Conservation (phyloP, 2,113 vertebrate species). For the Aphelocoma coerulescens region DNA sequence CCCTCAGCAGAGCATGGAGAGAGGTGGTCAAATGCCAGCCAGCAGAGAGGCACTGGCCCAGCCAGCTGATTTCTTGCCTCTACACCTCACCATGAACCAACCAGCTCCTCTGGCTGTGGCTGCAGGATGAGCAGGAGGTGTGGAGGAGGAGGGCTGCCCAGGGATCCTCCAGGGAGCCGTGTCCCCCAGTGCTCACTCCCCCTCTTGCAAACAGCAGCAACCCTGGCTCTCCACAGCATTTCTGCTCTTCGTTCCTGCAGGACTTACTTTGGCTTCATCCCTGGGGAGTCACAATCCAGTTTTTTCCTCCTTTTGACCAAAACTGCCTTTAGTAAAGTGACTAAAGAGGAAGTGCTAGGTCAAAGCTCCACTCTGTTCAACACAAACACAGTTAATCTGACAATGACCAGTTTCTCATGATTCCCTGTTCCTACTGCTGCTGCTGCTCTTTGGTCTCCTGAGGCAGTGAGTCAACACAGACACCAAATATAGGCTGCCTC, state of each 20-base stretch:
- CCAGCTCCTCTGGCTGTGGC: background rate
- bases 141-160: background rate
- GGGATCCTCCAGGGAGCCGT: background rate
- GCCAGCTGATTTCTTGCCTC: background rate
- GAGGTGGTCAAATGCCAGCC: background rate
- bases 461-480: background rate
- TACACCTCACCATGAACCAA: background rate
- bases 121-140: background rate
- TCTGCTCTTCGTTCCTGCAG: background rate
- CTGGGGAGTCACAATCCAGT: background rate
- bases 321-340: background rate
- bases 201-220: background rate
- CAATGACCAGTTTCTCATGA: background rate
- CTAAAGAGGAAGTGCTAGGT: background rate
- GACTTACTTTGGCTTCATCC: background rate
- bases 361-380: background rate
- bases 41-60: background rate
- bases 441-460: background rate
- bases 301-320: background rate
- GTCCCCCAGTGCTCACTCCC: background rate
- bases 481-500: background rate
- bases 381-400: background rate
- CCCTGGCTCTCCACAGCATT: background rate
- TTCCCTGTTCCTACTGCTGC: background rate
- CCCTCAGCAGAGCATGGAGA: background rate